Evolutionary conservation across 1,140 invertebrate genomes (phyloP), one percentile per base, ranked within the genome.

Genomic region (Coelopa frigida): DNA sequence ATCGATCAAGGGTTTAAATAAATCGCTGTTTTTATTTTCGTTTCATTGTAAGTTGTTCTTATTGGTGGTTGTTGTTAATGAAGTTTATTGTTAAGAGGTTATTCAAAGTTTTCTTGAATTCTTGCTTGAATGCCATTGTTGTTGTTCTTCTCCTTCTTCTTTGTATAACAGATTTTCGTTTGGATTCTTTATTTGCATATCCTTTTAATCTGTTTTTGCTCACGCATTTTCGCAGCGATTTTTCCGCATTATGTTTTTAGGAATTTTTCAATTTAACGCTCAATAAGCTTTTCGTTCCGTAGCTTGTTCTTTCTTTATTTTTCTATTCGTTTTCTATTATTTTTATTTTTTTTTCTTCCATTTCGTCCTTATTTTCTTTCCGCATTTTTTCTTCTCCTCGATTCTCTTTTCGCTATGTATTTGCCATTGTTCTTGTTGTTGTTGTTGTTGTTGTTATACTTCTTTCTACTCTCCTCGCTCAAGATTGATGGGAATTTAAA

Each of bases 211-310:
- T n/a, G n/a, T n/a, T n/a, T n/a, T n/a, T n/a, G n/a, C n/a, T n/a
- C n/a, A n/a, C n/a, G n/a, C n/a, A n/a, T n/a, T n/a, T n/a, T n/a
- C n/a, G n/a, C n/a, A n/a, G n/a, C n/a, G n/a, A n/a, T n/a, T n/a
- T n/a, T n/a, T n/a, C n/a, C 32, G 5, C 6, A 24, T 29, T 17
- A 18, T 22, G 12, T 42, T 42, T 29, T 57, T 57, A 57, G 58
- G 56, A 61, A 61, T 59, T 62, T 61, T 59, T 58, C 61, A 62
- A 62, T 62, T 62, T 62, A 61, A 62, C 59, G 59, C 59, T 57
- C 57, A 62, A 61, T 62, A 61, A 61, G 59, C 53, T 59, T 53
- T 52, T 11, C 24, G 3, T n/a, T 12, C 14, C 4, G 1, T 29
- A 8, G 27, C n/a, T 8, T 29, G 58, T 60, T 60, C 57, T 53